Conservation (phyloP, 2,113 vertebrate species). For the Sapayoa aenigma region DNA sequence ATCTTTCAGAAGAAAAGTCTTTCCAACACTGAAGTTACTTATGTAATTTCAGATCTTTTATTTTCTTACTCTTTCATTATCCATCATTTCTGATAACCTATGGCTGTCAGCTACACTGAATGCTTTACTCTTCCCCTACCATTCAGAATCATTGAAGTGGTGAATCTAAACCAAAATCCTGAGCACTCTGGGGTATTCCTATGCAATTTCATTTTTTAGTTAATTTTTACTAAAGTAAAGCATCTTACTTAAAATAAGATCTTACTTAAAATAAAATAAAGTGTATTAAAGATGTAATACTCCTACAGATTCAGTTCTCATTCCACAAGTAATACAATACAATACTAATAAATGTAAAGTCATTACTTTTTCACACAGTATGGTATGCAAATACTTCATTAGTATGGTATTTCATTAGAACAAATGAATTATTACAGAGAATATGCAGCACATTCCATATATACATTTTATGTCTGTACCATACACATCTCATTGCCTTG, state of each 20-base stretch:
- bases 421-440: neutral
- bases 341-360: neutral
- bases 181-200: neutral
- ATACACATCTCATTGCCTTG: neutral
- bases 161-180: neutral
- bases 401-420: neutral
- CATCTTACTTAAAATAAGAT: slow-evolving; percentile 4
- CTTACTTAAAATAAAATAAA: neutral
- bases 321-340: neutral
- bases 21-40: neutral
- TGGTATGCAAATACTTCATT: neutral
- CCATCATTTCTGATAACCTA: neutral
- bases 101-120: neutral
- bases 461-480: neutral
- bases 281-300: neutral
- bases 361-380: neutral
- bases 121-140: neutral
- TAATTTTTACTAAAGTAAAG: slow-evolving; percentile 13
- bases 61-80: neutral
- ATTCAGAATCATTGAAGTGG: neutral
- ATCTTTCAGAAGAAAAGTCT: neutral
- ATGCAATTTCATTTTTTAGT: neutral
- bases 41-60: neutral
- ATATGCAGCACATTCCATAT: neutral
- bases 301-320: neutral